Percentiles rank a stretch among this genome's conserved stretches.
These are phyloP conservation scores for Myrmecobius fasciatus DNA, from an alignment of 2,113 vertebrate species.

Conservation along the genomic window DNA sequence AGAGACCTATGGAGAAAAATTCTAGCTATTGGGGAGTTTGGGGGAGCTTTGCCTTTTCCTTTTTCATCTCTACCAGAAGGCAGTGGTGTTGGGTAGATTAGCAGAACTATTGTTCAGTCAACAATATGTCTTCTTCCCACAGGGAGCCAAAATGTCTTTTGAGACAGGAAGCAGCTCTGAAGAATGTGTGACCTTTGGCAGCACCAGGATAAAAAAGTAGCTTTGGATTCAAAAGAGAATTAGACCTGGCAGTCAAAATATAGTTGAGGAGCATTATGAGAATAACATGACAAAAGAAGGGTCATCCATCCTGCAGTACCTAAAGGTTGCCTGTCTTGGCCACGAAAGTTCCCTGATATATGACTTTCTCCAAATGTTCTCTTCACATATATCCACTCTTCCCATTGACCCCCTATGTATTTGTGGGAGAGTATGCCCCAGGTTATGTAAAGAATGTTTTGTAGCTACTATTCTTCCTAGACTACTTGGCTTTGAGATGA, in stretches of 20 bases:
- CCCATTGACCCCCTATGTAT: neutral
- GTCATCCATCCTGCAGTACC: neutral
- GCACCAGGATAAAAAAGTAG: neutral
- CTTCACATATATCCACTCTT: neutral
- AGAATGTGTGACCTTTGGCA: neutral
- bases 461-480: neutral
- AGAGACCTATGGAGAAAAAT: neutral
- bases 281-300: neutral
- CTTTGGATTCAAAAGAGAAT: neutral
- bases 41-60: neutral
- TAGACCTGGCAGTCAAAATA: neutral
- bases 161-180: neutral
- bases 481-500: neutral
- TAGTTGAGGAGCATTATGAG: neutral
- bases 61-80: neutral
- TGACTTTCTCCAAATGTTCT: neutral
- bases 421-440: neutral
- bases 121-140: neutral
- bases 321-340: too few relatives aligned
- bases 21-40: neutral
- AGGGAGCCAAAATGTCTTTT: neutral
- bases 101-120: neutral
- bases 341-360: neutral
- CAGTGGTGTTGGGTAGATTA: neutral
- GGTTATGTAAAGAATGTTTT: neutral